phyloP scores from a whole-genome alignment of 2,888 invertebrate species.

The Phyto melanocephala region DNA sequence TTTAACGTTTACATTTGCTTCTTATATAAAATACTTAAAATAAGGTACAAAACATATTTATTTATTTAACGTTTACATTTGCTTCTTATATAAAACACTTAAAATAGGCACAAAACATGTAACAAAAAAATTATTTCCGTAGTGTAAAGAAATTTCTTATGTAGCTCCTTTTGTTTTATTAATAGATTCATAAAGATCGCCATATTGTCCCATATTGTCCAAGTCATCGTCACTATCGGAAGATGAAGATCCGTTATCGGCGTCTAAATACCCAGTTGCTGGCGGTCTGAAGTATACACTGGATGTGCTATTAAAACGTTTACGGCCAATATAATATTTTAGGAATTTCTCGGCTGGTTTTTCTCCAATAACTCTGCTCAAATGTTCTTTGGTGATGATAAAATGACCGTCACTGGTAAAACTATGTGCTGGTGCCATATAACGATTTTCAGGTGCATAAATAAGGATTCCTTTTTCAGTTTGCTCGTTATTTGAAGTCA shows the following conservation, averaged over 20 bases:
- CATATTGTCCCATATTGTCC: constrained; percentile 66
- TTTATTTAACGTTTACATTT: not conserved
- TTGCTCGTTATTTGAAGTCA: not conserved
- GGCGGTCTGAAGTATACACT: constrained; percentile 73
- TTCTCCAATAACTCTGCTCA: constrained; percentile 70
- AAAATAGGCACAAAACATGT: not conserved
- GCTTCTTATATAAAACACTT: not conserved
- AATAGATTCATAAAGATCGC: constrained; percentile 67
- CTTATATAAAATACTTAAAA: not conserved
- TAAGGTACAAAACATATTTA: not conserved
- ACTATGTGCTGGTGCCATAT: constrained; percentile 21
- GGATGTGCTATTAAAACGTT: constrained; percentile 71
- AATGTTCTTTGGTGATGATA: constrained; percentile 70
- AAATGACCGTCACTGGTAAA: constrained; percentile 60
- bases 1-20: not conserved
- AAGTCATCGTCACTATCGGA: constrained; percentile 71
- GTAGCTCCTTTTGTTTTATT: not conserved
- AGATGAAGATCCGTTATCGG: constrained; percentile 37
- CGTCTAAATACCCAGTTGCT: not conserved
- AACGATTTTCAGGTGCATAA: constrained; percentile 66
- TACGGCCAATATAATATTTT: constrained; percentile 70
- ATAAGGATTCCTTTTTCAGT: constrained; percentile 68
- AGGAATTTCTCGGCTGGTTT: constrained; percentile 70
- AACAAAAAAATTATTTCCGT: too few relatives aligned
- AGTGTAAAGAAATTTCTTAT: not conserved